Base-by-base conservation (phyloP, 2,888 invertebrate genomes). In the Lacanobia wlatinum region DNA sequence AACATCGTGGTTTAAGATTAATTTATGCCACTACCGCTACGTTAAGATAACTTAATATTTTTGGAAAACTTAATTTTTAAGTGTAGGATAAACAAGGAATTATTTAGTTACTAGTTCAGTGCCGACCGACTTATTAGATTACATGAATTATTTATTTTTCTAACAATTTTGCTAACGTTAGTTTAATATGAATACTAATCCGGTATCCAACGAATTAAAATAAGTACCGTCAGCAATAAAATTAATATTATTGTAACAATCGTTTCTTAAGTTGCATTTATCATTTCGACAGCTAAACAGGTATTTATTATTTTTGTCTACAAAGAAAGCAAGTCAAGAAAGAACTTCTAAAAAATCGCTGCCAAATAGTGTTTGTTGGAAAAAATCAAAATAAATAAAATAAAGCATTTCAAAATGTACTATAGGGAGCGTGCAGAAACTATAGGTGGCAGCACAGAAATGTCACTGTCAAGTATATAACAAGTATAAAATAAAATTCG, bases 231-330 rank as follows among this genome's bases (percentile, higher is more conserved):
- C 21, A 46, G 18, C 23, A 52, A 58, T 46, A 12, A 64, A 73
- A 66, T 23, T 40, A 40, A 53, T 14, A n/a, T 6, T 23, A 23
- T 34, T 21, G 5, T 18, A 43, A 59, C 23, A 46, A 23, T 48
- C 0, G 43, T 78, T 70, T 58, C 16, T 58, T 28, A 4, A 28
- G 1, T n/a, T 16, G 52, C 56, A 78, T 70, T 78, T 78, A 78
- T 52, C 23, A 70, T 78, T 78, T 60, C 40, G 12, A 43, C n/a
- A 34, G 14, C 43, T 50, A 43, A 1, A n/a, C 3, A n/a, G 7
- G 12, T 23, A 43, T 14, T 34, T 40, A 60, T 52, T 38, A 23
- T 16, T 18, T 55, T 71, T 55, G n/a, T 34, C 12, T n/a, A 38
- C 1, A n/a, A 9, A 40, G 40, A 34, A 6, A 34, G 40, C 1